phyloP scores from a whole-genome alignment of 1,140 invertebrate species.

The Sinella curviseta region DNA sequence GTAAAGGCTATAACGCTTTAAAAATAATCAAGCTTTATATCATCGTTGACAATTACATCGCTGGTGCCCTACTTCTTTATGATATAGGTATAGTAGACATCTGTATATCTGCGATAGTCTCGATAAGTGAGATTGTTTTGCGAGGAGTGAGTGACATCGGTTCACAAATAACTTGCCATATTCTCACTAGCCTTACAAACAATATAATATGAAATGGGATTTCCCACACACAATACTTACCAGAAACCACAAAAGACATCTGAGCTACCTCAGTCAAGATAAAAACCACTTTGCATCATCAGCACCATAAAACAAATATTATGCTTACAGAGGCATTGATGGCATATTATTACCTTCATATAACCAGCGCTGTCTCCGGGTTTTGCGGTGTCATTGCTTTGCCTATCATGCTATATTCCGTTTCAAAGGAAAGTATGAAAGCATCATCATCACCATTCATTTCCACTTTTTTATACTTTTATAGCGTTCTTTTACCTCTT shows the following conservation, averaged over 20 bases:
- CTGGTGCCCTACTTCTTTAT: too few relatives aligned
- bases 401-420: too few relatives aligned
- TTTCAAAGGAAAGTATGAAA: not conserved
- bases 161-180: too few relatives aligned
- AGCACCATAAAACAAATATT: conserved; percentile 16
- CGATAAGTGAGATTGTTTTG: too few relatives aligned
- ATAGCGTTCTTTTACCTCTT: not conserved
- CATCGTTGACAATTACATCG: not conserved
- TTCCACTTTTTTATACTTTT: not conserved
- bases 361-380: too few relatives aligned
- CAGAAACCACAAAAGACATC: not conserved
- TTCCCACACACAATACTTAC: not conserved
- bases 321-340: not conserved
- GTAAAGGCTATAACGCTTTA: not conserved
- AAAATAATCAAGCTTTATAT: not conserved
- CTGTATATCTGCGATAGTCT: too few relatives aligned
- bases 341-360: not conserved
- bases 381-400: too few relatives aligned
- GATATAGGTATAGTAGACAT: too few relatives aligned
- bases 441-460: not conserved
- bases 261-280: not conserved
- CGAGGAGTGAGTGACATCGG: too few relatives aligned
- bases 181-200: too few relatives aligned
- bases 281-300: conserved; percentile 18
- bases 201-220: not conserved